Evolutionary conservation across 2,888 invertebrate genomes (phyloP), one percentile per base, ranked within the genome.

Genomic region (Ochropleura plecta): DNA sequence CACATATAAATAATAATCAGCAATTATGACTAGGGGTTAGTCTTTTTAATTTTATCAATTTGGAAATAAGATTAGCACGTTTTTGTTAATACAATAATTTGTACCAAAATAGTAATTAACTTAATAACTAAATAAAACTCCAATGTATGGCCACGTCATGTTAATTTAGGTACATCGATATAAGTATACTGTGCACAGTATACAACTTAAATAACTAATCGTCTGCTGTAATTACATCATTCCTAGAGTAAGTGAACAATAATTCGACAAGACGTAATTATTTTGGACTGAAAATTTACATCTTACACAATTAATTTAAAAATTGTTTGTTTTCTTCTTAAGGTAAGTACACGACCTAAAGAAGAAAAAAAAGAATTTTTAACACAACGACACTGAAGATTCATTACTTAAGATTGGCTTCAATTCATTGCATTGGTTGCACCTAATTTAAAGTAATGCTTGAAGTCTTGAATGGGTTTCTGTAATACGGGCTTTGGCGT

Each of bases 21-120:
- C 80, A 79, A 66, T 85, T 91, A 92, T 92, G 92, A 93, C 93
- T 93, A 93, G 93, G 86, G 79, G 89, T 93, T 93, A 93, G 92
- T 92, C 91, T 91, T 90, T 87, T 88, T 82, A 86, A 82, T 86
- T 82, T 86, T 69, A 79, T 57, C 64, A 84, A 85, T 80, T 83
- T 73, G 70, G 76, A 79, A 79, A 83, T 70, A 73, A 69, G 51
- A 62, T 85, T 87, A 81, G 62, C 76, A 85, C 49, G 75, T 76
- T 67, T 80, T 81, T 71, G 65, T 83, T 83, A 78, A 81, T 65
- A 84, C 72, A 73, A 76, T 63, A 76, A 85, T 84, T 86, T 88
- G 83, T 85, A 85, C 82, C 77, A 40, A 73, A 75, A 75, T 65
- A 79, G 49, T 82, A 72, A 55, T 71, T 77, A 81, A 48, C 83